A percentile compares a stretch with the other conserved stretches of the same genome.
Evolutionary conservation across 2,797 vertebrate species (phyloP).

Genomic region (Tapera naevia): DNA sequence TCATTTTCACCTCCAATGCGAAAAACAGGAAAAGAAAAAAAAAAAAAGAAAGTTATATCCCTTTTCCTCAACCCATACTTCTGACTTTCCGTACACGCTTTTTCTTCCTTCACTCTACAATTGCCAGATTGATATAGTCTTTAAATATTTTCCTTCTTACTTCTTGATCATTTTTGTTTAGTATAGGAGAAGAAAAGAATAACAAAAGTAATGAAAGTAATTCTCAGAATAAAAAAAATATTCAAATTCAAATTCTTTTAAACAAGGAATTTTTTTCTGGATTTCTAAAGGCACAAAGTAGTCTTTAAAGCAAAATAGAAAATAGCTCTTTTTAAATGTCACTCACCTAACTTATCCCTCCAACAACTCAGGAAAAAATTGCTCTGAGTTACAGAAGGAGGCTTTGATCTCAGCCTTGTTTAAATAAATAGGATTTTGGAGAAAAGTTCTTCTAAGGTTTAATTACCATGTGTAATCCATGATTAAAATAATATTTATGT

Average conservation of each 20-base stretch:
- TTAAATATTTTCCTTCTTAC: neutral
- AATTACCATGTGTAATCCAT: neutral
- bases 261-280: neutral
- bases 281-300: neutral
- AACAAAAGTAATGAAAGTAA: neutral
- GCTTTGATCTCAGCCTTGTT: neutral
- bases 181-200: neutral
- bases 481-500: neutral
- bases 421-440: neutral
- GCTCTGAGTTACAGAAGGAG: neutral
- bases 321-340: neutral
- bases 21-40: neutral
- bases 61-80: neutral
- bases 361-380: neutral
- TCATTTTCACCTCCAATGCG: neutral
- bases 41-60: neutral
- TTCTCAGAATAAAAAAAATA: neutral
- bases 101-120: neutral
- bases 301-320: neutral
- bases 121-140: neutral
- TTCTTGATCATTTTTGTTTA: neutral
- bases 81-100: neutral
- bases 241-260: neutral
- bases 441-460: neutral
- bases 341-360: neutral